Evolutionary conservation across 1,140 invertebrate species (phyloP).

Genomic region (Trinorchestia longiramus): DNA sequence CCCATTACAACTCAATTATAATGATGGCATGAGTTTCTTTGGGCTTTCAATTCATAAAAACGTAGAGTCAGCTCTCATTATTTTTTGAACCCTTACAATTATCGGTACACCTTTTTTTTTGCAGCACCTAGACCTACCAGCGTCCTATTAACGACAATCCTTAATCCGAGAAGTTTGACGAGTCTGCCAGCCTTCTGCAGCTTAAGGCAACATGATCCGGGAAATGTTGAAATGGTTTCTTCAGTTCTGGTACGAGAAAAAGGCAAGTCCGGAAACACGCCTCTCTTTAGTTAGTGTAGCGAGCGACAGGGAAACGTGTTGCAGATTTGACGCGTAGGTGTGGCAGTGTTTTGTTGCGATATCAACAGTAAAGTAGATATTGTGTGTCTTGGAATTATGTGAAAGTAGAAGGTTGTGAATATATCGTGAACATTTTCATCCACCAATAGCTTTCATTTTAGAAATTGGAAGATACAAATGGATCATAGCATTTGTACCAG

Average conservation of each 20-base stretch:
- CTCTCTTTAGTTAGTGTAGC: neutral
- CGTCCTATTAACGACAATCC: neutral
- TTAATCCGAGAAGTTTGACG: conserved; percentile 35
- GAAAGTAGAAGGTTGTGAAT: too few species aligned
- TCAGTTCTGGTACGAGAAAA: neutral
- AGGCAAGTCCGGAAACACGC: neutral
- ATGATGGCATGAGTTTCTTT: neutral
- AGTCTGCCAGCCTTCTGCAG: neutral
- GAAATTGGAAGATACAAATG: too few species aligned
- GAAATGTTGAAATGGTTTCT: neutral
- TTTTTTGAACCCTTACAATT: neutral
- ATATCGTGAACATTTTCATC: too few species aligned
- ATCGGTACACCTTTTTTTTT: neutral
- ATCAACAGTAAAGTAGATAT: neutral
- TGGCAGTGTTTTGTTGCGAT: neutral
- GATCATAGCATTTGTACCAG: too few species aligned
- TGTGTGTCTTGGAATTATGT: too few species aligned
- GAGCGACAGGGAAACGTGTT: neutral
- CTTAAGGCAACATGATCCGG: neutral
- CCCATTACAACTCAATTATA: neutral
- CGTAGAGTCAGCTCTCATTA: neutral
- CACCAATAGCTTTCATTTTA: too few species aligned
- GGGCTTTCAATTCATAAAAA: neutral
- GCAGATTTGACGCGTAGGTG: neutral
- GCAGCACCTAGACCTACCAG: neutral